Evolutionary conservation across 1,140 invertebrate genomes (phyloP), one percentile per base, ranked within the genome.

Genomic region (Conus ventricosus): DNA sequence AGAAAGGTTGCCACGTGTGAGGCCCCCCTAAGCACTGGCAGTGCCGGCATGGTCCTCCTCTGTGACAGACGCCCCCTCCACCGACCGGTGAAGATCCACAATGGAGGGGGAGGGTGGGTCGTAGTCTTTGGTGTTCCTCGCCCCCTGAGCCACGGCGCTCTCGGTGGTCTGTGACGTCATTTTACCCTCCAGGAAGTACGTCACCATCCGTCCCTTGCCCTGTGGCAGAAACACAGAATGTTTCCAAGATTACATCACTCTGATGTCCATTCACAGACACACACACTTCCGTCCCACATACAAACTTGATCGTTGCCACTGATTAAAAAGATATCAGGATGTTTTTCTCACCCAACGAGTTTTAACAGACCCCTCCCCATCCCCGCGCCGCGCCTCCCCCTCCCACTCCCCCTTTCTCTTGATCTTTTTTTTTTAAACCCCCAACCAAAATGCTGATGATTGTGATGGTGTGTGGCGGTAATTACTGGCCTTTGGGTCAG

Each of bases 121-220:
- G 3, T 54, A 15, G 10, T 63, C 60, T 15, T 85, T 23, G 10
- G n/a, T 39, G 57, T 25, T 85, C 84, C 4, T 27, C 10, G 3
- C 23, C 10, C 5, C 57, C 54, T 20, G 15, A 13, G 4, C 60
- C 60, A n/a, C 84, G 10, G 20, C 57, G 15, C 23, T 17, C 39
- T 63, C 55, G 0, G 27, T 63, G 20, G 20, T 20, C 27, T n/a
- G 55, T n/a, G 55, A 51, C 84, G 55, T 83, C 20, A 71, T 76
- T 39, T 87, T 87, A 5, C 91, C 89, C 55, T 91, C 88, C 54
- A 92, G 84, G 90, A 90, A 92, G 67, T 90, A 92, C 0, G 91
- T 92, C 7, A 39, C 76, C 91, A 92, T 92, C 5, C 13, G 81
- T 3, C 91, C 91, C 85, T 92, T 92, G 55, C 91, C 91, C 91